Percentiles rank a stretch among this genome's conserved stretches.
Evolutionary conservation across 1,140 invertebrate genomes (phyloP).

Genomic region (Asobara japonica): DNA sequence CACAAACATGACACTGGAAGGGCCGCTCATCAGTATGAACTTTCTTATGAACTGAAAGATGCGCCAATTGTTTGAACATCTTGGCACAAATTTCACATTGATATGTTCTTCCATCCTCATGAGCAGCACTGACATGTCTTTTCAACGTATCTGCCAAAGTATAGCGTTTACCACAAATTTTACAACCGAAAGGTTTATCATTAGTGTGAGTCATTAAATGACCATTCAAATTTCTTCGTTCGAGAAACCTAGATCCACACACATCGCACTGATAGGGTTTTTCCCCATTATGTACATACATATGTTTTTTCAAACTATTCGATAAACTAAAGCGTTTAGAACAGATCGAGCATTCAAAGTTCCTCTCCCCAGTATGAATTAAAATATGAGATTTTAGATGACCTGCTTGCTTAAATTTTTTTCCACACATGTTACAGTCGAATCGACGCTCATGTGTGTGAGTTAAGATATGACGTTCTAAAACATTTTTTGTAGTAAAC

Average conservation of each 20-base stretch:
- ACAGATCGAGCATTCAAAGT: slow-evolving; percentile 70
- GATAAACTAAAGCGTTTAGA: slow-evolving; percentile 75
- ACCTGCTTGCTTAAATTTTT: slow-evolving; percentile 77
- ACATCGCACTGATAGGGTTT: slow-evolving; percentile 71
- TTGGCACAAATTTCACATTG: slow-evolving; percentile 58
- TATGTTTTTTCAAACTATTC: slow-evolving; percentile 70
- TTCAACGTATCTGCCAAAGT: slow-evolving; percentile 53
- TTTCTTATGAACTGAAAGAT: slow-evolving; percentile 65
- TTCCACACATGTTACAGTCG: slow-evolving; percentile 71
- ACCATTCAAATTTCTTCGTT: slow-evolving; percentile 57
- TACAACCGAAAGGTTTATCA: slow-evolving; percentile 58
- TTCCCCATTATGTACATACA: slow-evolving; percentile 70
- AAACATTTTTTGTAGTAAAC: slow-evolving; percentile 71
- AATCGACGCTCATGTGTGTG: slow-evolving; percentile 72
- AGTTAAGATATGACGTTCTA: slow-evolving; percentile 70
- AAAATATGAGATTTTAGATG: slow-evolving; percentile 77
- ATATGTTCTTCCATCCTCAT: slow-evolving; percentile 52
- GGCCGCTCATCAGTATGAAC: slow-evolving; percentile 79
- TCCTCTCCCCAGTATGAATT: slow-evolving; percentile 74
- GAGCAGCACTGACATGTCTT: slow-evolving; percentile 51
- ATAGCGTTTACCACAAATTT: slow-evolving; percentile 63
- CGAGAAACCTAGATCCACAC: slow-evolving; percentile 66
- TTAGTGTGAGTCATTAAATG: slow-evolving; percentile 68
- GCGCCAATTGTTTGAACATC: slow-evolving; percentile 66
- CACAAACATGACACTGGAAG: slow-evolving; percentile 72